A percentile compares a stretch with the other conserved stretches of the same genome.
phyloP scores from a whole-genome alignment of 2,797 vertebrate genomes.

The Sebastes paucispinis region DNA sequence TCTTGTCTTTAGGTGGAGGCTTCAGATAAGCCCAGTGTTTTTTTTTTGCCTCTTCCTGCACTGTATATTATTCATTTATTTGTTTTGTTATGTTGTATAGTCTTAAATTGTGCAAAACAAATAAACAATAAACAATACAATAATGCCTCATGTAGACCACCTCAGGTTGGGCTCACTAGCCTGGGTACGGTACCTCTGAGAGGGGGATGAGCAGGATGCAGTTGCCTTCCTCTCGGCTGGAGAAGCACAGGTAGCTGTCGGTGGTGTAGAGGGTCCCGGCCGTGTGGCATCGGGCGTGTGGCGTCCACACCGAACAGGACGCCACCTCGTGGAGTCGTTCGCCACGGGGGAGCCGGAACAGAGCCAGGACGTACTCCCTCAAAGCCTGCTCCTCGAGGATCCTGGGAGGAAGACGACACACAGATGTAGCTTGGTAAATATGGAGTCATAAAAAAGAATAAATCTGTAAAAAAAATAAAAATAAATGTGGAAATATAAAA shows the following conservation, averaged over 20 bases:
- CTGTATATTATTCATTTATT: too few relatives aligned
- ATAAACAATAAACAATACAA: too few relatives aligned
- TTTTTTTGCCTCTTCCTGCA: too few relatives aligned
- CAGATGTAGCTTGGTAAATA: background rate
- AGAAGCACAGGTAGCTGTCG: conserved; percentile 92
- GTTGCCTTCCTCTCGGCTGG: conserved; percentile 89
- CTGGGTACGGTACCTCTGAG: conserved; percentile 83
- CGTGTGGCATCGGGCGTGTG: conserved; percentile 93
- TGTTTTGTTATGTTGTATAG: too few relatives aligned
- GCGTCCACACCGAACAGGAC: conserved; percentile 92
- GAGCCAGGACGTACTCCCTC: conserved; percentile 91
- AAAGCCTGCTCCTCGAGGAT: conserved; percentile 91
- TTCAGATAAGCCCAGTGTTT: too few relatives aligned
- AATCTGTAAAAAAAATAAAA: background rate
- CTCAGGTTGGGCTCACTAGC: too few relatives aligned
- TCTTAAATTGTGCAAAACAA: too few relatives aligned
- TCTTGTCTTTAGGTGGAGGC: too few relatives aligned
- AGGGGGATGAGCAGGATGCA: conserved; percentile 91
- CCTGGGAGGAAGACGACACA: conserved; percentile 68
- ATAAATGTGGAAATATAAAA: background rate
- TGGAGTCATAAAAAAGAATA: background rate
- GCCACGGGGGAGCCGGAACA: conserved; percentile 89
- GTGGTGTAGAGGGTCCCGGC: conserved; percentile 89
- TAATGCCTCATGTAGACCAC: too few relatives aligned
- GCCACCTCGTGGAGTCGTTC: conserved; percentile 87